A percentile compares a stretch with the other conserved stretches of the same genome.
These are phyloP conservation scores for Capromys pilorides DNA, from an alignment of 2,797 vertebrate species.

Conservation along the genomic window DNA sequence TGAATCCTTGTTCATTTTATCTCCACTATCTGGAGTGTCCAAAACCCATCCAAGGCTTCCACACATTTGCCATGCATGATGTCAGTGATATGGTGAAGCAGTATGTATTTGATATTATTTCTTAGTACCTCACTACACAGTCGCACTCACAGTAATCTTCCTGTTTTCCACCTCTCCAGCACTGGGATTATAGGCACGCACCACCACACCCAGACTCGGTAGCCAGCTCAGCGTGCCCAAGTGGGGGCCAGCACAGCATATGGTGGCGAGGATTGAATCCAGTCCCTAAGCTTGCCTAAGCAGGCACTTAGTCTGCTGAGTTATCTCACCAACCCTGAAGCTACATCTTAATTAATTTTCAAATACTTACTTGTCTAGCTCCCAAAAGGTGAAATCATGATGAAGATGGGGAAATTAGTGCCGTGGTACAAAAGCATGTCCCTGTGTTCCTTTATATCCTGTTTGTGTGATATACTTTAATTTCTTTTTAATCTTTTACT, in stretches of 20 bases:
- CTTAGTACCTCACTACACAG: too few relatives aligned
- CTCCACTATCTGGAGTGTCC: neutral
- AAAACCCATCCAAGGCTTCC: neutral
- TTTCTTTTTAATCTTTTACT: too few relatives aligned
- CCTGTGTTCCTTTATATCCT: neutral
- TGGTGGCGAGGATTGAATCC: too few relatives aligned
- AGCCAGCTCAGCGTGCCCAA: too few relatives aligned
- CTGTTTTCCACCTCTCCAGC: too few relatives aligned
- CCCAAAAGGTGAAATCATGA: neutral
- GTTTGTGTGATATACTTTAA: neutral
- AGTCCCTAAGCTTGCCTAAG: too few relatives aligned
- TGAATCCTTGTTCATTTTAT: neutral
- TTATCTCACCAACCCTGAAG: too few relatives aligned
- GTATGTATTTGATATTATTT: neutral
- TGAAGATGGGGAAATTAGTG: neutral
- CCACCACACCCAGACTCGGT: too few relatives aligned
- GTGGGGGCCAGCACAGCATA: too few relatives aligned
- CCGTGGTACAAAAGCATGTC: neutral
- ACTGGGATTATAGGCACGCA: too few relatives aligned
- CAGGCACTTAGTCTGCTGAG: too few relatives aligned
- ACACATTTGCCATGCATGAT: neutral
- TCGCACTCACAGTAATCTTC: too few relatives aligned
- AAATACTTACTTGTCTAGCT: neutral
- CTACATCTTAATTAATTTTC: neutral
- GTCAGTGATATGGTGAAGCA: neutral